Evolutionary conservation across 2,797 vertebrate genomes (phyloP).

Genomic region (Lagocephalus sceleratus): DNA sequence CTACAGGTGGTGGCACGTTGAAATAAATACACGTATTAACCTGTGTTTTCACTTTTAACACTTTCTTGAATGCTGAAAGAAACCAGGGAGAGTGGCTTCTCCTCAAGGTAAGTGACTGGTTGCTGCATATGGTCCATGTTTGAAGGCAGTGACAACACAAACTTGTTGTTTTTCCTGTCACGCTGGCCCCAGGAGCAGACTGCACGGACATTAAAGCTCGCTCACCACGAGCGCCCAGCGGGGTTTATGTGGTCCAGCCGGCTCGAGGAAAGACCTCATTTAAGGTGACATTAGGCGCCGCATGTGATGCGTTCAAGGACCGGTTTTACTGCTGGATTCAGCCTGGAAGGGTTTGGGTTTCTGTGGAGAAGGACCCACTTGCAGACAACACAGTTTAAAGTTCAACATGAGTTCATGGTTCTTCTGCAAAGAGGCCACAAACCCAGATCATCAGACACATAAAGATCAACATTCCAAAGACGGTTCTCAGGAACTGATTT

Average conservation of each 20-base stretch:
- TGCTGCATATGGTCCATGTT: not conserved
- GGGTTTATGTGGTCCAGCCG: slow-evolving; percentile 59
- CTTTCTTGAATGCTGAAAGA: slow-evolving; percentile 8
- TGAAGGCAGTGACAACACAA: not conserved
- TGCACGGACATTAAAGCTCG: slow-evolving; percentile 57
- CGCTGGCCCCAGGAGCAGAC: slow-evolving; percentile 45
- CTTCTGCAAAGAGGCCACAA: not conserved
- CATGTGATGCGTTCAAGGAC: not conserved
- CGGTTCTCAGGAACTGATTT: no score
- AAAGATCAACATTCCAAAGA: no score
- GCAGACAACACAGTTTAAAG: no score
- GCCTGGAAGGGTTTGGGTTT: no score
- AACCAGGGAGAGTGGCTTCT: accelerated
- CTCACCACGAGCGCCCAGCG: slow-evolving; percentile 42
- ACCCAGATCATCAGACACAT: no score
- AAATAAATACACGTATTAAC: not conserved
- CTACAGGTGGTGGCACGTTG: no score
- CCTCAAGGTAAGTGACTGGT: slow-evolving; percentile 57
- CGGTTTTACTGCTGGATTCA: no score
- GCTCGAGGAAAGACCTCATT: slow-evolving; percentile 18
- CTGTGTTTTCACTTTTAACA: not conserved
- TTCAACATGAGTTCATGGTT: no score
- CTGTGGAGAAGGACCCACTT: no score
- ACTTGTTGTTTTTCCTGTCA: not conserved
- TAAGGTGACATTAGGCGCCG: slow-evolving; percentile 37